Base-by-base conservation (phyloP, 2,113 vertebrate genomes). In the Corydoras sp. region DNA sequence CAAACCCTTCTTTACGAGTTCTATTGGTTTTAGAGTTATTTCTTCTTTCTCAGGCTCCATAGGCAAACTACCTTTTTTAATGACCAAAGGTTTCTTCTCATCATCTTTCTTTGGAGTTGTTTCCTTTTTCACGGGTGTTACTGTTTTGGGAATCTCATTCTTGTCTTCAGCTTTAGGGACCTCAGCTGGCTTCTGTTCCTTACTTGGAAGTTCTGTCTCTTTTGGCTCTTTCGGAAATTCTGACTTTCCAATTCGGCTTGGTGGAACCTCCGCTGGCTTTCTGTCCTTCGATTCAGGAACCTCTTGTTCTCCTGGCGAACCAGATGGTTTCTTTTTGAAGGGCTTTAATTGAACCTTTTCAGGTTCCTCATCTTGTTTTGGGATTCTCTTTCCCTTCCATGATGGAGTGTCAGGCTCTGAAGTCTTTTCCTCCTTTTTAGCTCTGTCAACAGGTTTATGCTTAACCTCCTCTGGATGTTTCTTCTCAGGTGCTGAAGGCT, bases 281-380 rank as follows among this genome's bases (percentile, higher is more conserved):
- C 24, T 62, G 62, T 80, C 82, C 76, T 71, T 83, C 10, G 83
- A 70, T 64, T 84, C 83, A 76, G 18, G 77, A 6, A 75, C 81
- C 62, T 83, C 84, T 54, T 85, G 85, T 74, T 90, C 86, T 82
- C 84, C 83, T 72, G 89, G 87, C 76, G 88, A 87, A 75, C 87
- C 89, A 62, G 91, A 90, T 88, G 90, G 70, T 24, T 81, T 78
- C 15, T 68, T 86, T 12, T 81, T 62, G 64, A 89, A 80, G 10
- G 90, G 85, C 32, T 90, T 90, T 30, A 89, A 76, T 69, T 86
- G 83, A 8, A 90, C 60, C 0, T 61, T 76, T 32, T 86, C 88
- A 1, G 53, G 53, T 71, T 88, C 87, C 18, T 81, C 65, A 15
- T 89, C 84, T 43, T 73, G 58, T 75, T 82, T 76, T 62, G 85